These are phyloP conservation scores for Cervus canadensis DNA, from an alignment of 2,113 vertebrate genomes.

Conservation along the genomic window DNA sequence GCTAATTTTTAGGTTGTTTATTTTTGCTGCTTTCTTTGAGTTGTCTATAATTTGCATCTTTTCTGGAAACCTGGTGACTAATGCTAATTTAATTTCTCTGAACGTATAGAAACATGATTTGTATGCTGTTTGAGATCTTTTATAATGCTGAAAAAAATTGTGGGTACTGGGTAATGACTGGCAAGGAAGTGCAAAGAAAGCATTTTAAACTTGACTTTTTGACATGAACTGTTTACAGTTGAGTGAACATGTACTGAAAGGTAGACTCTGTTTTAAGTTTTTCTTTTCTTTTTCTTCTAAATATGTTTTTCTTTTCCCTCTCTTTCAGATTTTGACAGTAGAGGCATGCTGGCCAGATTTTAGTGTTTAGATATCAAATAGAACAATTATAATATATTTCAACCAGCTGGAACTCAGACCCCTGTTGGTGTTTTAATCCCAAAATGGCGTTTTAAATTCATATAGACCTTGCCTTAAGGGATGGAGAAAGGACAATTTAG, in stretches of 20 bases:
- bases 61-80: not conserved
- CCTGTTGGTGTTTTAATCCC: slow-evolving; percentile 60
- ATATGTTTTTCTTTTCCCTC: not conserved
- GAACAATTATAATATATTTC: slow-evolving; percentile 57
- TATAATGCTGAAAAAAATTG: not conserved
- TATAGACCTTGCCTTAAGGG: slow-evolving; percentile 60
- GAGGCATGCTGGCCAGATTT: slow-evolving; percentile 47
- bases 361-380: slow-evolving; percentile 59
- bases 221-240: slow-evolving; percentile 31
- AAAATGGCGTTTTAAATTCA: slow-evolving; percentile 61
- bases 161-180: not conserved
- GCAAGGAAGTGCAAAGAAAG: slow-evolving; percentile 21
- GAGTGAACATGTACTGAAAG: slow-evolving; percentile 14
- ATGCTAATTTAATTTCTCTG: slow-evolving; percentile 10
- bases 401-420: slow-evolving; percentile 46
- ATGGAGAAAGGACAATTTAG: slow-evolving; percentile 64
- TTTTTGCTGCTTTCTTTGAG: slow-evolving; percentile 13
- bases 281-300: not conserved
- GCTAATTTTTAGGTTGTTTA: not conserved
- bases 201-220: slow-evolving; percentile 55
- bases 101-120: slow-evolving; percentile 1
- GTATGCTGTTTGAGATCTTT: not conserved
- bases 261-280: not conserved
- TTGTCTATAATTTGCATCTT: not conserved
- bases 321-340: slow-evolving; percentile 46